Base-by-base conservation (phyloP, 2,888 invertebrate genomes). In the Metacarcinus magister region DNA sequence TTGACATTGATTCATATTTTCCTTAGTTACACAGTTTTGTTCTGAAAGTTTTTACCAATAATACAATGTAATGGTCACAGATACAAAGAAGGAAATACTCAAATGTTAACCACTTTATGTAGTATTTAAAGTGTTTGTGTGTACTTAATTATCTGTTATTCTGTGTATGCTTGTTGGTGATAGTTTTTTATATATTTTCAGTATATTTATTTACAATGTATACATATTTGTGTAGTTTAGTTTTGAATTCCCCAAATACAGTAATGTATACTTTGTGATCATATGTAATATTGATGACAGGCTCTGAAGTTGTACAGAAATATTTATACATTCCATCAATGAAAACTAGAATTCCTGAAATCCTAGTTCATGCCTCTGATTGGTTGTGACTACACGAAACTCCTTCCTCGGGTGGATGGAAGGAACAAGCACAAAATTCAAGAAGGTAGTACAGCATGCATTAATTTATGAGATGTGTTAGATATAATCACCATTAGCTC, bases 61-160 rank as follows among this genome's bases (percentile, higher is more conserved):
- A 75, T 23, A 87, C 2, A 39, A 1, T 87, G 32, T 39, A 87
- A 0, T 39, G 87, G 87, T 87, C 87, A 87, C 87, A 87, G 82
- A 82, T 87, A 39, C 13, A 28, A n/a, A 7, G 87, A 32, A 87
- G 19, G 32, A 75, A 87, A 87, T 87, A 87, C 87, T 87, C 87
- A 87, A 75, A 75, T 87, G 87, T 32, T 28, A 32, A 87, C 8
- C 23, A 28, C 39, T 13, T 87, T 87, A 39, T 7, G 16, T 28
- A 16, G 2, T 39, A 5, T 87, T 39, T 32, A 23, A 87, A 87
- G 87, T 28, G 32, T 13, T 32, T 16, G 87, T 39, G 16, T 87
- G 87, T 87, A 87, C 39, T 87, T 87, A 87, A 87, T 75, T 75
- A 28, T 13, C 48, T 75, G 75, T 75, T 75, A 75, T 75, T 28